A percentile compares a stretch with the other conserved stretches of the same genome.
Evolutionary conservation across 2,113 vertebrate genomes (phyloP).

Genomic region (Pygoscelis adeliae): DNA sequence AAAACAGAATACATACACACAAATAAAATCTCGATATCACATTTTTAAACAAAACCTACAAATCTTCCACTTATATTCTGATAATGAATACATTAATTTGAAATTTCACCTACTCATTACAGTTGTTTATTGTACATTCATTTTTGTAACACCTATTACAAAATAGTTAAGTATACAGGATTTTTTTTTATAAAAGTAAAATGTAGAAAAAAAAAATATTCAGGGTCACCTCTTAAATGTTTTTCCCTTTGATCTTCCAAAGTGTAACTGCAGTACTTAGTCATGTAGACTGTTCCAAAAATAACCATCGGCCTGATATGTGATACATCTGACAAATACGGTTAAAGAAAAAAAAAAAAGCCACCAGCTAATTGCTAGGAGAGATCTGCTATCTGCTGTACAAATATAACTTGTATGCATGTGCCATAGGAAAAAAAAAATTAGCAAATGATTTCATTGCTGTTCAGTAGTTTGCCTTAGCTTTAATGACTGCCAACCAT

Average conservation of each 20-base stretch:
- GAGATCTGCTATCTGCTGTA: constrained; percentile 26
- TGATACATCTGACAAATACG: constrained; percentile 89
- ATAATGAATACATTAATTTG: not conserved
- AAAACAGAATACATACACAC: not conserved
- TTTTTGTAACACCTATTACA: constrained; percentile 10
- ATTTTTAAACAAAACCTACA: constrained; percentile 10
- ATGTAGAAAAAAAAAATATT: constrained; percentile 22
- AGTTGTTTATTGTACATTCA: constrained; percentile 1
- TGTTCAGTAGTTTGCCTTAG: not conserved
- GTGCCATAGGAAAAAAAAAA: not conserved
- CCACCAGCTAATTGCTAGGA: constrained; percentile 60
- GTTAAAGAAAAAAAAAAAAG: constrained; percentile 76
- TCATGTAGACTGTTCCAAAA: constrained; percentile 89
- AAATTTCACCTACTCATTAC: not conserved
- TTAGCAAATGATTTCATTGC: not conserved
- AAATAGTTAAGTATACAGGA: not conserved
- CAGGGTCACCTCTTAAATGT: constrained; percentile 77
- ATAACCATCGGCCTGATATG: constrained; percentile 85
- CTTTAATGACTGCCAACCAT: not conserved
- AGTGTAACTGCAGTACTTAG: constrained; percentile 84
- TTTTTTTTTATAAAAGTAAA: constrained; percentile 5
- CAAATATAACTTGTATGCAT: not conserved
- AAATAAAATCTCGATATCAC: not conserved
- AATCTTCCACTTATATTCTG: not conserved
- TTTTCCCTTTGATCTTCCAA: constrained; percentile 78